Base-by-base conservation (phyloP, 2,888 invertebrate genomes). In the Parnassius apollo region DNA sequence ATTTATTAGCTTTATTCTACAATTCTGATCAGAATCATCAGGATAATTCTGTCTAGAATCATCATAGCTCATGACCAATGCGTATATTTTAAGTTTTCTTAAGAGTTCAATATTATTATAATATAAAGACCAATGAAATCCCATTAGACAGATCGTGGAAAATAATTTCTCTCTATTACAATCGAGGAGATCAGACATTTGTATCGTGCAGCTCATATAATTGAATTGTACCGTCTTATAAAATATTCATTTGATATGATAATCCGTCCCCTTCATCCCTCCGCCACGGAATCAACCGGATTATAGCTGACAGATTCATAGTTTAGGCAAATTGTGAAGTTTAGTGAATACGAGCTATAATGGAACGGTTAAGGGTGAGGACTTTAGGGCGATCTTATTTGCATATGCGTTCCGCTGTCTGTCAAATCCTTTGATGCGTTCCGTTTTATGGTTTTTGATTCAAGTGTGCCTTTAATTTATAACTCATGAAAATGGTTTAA, bases 191-290 rank as follows among this genome's bases (percentile, higher is more conserved):
- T 3, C 44, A 4, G 57, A 7, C 35, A 69, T 70, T 77, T 74
- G 74, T 71, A 73, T 69, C 75, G 68, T 74, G 71, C 66, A 51
- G 45, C 55, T 54, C 72, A 65, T 75, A 80, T 88, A 89, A 90
- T 90, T 88, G 86, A 91, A 90, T 91, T 80, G 78, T 75, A 73
- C 74, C 71, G 74, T 75, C 86, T 83, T 82, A 90, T 91, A 86
- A 88, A 91, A 91, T 90, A 91, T 91, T 91, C 90, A 91, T 91
- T 83, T 78, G 82, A 80, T 88, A 86, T 88, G 87, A 85, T 88
- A 89, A 90, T 88, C 83, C 81, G 79, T 71, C 79, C 73, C 73
- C 74, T 70, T 66, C 65, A 57, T 75, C 70, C 71, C 72, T 63
- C 62, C 62, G 52, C 66, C 66, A 59, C 25, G 62, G 53, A 65